Evolutionary conservation across 2,888 invertebrate genomes (phyloP).

Genomic region (Eupithecia insigniata): DNA sequence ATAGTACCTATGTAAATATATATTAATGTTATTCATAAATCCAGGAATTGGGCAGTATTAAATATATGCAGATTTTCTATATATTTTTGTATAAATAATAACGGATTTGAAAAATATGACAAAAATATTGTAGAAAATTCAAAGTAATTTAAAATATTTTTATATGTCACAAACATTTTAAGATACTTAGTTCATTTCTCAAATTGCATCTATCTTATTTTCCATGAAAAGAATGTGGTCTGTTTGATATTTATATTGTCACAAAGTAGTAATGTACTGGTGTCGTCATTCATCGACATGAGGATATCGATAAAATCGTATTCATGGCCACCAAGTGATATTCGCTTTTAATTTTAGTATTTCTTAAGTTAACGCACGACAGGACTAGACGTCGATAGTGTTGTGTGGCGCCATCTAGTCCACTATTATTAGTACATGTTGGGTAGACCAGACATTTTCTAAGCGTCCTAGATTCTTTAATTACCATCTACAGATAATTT

Average conservation of each 20-base stretch:
- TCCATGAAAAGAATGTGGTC: slow-evolving; percentile 12
- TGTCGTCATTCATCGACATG: slow-evolving; percentile 19
- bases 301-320: slow-evolving; percentile 31
- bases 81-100: slow-evolving; percentile 23
- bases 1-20: slow-evolving; percentile 36
- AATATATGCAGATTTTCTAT: slow-evolving; percentile 23
- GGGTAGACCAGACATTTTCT: slow-evolving; percentile 20
- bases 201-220: slow-evolving; percentile 5
- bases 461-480: background rate
- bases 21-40: background rate
- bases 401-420: slow-evolving; percentile 48
- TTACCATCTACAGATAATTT: slow-evolving; percentile 10
- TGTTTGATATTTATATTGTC: slow-evolving; percentile 14
- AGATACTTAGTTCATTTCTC: background rate
- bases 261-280: slow-evolving; percentile 20
- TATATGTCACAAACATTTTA: background rate
- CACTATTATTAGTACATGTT: slow-evolving; percentile 36
- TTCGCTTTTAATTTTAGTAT: slow-evolving; percentile 59
- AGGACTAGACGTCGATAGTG: slow-evolving; percentile 46
- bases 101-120: slow-evolving; percentile 16
- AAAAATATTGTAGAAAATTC: slow-evolving; percentile 14
- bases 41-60: slow-evolving; percentile 38
- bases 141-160: slow-evolving; percentile 19
- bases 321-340: slow-evolving; percentile 61
- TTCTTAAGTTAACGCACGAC: slow-evolving; percentile 46